Base-by-base conservation (phyloP, 2,888 invertebrate genomes). In the Pseudococcus jackbeardsleyi region DNA sequence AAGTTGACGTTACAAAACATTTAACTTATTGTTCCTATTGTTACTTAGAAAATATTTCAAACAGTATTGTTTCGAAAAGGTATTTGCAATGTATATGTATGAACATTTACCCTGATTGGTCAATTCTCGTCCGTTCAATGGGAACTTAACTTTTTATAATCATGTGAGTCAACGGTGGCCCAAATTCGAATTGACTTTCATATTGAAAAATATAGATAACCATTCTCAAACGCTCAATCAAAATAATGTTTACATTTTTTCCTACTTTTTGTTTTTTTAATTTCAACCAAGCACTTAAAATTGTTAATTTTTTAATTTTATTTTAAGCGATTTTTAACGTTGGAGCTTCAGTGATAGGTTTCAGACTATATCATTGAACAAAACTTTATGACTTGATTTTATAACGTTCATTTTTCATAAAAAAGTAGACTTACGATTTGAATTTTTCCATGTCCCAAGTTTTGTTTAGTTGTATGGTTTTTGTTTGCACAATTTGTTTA, bases 11-110 rank as follows among this genome's bases (percentile, higher is more conserved):
- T 54, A 68, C 12, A 5, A 68, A 54, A 64, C 15, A 68, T 68
- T 22, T 68, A 22, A 68, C 12, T 2, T 42, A 33, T 15, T 79
- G 79, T 82, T 82, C 79, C 79, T 82, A 82, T 82, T 82, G 19
- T 46, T 46, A 82, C 79, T 82, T 82, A 82, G 46, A 46, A 82
- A 46, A 82, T 82, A 82, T 82, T 82, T 82, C 9, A 12, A 17
- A 39, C 22, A 82, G 42, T 82, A 46, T 82, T 82, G 42, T 77
- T 77, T 77, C 42, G 39, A 68, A 46, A 19, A 19, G 39, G 39
- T 42, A 46, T 82, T 42, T 33, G 26, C 26, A 1, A 33, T 33
- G 26, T 33, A 33, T 33, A 33, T 3, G 26, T 33, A 2, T 3
- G 3, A 33, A 33, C 39, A 48, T 84, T 84, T 50, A 19, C 9